phyloP scores from a whole-genome alignment of 1,140 invertebrate species.

The Leptinotarsa defecta region DNA sequence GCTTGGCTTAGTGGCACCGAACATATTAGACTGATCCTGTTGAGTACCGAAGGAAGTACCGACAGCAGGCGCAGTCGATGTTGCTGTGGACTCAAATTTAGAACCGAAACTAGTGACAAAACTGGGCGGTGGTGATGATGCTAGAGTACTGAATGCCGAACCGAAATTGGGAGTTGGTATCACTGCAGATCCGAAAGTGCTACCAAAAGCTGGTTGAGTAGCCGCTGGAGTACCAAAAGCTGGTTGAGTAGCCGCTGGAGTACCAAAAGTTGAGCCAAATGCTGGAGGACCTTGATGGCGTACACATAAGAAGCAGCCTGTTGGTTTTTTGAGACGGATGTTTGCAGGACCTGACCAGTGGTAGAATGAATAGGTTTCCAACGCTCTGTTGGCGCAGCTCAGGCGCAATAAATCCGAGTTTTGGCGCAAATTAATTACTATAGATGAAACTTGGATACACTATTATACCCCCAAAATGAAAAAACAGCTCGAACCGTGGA shows the following conservation, averaged over 20 bases:
- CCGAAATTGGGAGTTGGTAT: conserved; percentile 36
- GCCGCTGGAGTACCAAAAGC: conserved; percentile 9
- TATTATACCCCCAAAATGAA: too few relatives aligned
- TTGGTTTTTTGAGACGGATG: conserved; percentile 57
- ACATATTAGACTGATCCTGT: conserved; percentile 44
- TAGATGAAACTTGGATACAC: too few relatives aligned
- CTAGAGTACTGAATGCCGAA: conserved; percentile 51
- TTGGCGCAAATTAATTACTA: too few relatives aligned
- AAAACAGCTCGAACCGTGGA: too few relatives aligned
- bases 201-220: conserved; percentile 25
- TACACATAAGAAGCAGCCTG: conserved; percentile 50
- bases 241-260: conserved; percentile 38
- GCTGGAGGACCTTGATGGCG: conserved; percentile 67
- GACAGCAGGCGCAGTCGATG: conserved; percentile 41
- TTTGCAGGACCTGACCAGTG: too few relatives aligned
- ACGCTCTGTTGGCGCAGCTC: too few relatives aligned
- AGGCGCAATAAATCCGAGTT: too few relatives aligned
- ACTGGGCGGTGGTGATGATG: conserved; percentile 55
- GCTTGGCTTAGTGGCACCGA: conserved; percentile 53
- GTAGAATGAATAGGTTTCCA: too few relatives aligned
- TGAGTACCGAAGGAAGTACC: conserved; percentile 55
- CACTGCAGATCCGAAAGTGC: conserved; percentile 48
- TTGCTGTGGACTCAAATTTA: conserved; percentile 35
- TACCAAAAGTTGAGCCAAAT: conserved; percentile 47
- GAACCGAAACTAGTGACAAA: conserved; percentile 54